Conservation (phyloP, 2,797 vertebrate species). For the Coluber constrictor region DNA sequence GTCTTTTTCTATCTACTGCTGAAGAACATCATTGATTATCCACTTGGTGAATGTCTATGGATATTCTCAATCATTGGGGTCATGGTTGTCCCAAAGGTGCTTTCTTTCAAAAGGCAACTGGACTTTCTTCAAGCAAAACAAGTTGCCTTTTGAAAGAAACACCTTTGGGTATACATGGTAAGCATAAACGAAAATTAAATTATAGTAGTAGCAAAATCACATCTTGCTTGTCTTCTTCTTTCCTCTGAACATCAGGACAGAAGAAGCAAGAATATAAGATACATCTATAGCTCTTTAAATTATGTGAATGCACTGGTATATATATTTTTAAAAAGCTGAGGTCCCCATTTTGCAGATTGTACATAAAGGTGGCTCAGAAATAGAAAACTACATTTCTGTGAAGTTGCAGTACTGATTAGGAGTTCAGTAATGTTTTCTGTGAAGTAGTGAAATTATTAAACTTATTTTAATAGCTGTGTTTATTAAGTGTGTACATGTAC, state of each 20-base stretch:
- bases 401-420: neutral
- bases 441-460: neutral
- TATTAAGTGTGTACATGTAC: neutral
- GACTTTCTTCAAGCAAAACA: no score
- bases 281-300: neutral
- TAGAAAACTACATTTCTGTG: neutral
- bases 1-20: neutral
- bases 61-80: no score
- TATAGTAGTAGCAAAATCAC: neutral
- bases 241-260: neutral
- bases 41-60: no score
- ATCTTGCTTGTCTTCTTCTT: neutral
- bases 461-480: neutral
- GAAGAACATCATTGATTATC: neutral
- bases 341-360: neutral
- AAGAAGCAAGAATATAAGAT: neutral
- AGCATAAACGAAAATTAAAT: neutral
- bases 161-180: neutral
- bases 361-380: neutral
- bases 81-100: no score
- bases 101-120: no score
- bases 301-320: neutral
- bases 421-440: neutral
- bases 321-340: neutral
- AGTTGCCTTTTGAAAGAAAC: no score